A percentile compares a stretch with the other conserved stretches of the same genome.
Evolutionary conservation across 2,888 invertebrate genomes (phyloP).

Genomic region (Drosophila tanythrix): DNA sequence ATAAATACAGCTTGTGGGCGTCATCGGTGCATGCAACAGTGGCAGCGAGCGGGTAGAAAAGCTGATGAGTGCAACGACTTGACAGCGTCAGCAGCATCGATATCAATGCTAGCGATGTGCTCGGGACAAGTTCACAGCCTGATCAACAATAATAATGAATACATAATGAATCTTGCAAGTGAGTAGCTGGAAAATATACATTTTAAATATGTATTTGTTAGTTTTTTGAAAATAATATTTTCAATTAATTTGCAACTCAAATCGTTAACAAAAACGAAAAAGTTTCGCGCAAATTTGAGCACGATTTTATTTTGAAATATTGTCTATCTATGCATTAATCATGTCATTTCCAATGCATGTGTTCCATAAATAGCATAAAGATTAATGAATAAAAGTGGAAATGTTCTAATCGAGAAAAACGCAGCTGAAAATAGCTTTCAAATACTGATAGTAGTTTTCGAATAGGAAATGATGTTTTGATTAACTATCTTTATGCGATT

Average conservation of each 20-base stretch:
- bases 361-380: neutral
- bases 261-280: neutral
- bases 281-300: neutral
- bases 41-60: slow-evolving; percentile 2
- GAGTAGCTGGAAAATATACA: neutral
- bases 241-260: too few relatives aligned
- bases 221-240: neutral
- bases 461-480: neutral
- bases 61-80: slow-evolving; percentile 84
- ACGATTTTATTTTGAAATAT: too few relatives aligned
- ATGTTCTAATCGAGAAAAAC: rapidly evolving
- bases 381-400: neutral
- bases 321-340: neutral
- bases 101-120: slow-evolving; percentile 21
- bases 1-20: slow-evolving; percentile 78
- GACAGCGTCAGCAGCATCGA: slow-evolving; percentile 49
- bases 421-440: neutral
- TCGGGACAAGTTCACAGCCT: slow-evolving; percentile 13
- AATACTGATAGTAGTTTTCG: neutral
- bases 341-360: neutral
- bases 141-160: neutral
- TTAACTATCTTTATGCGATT: neutral
- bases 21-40: neutral
- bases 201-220: neutral
- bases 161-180: neutral